phyloP scores from a whole-genome alignment of 2,888 invertebrate species.

The Caenorhabditis sp. region DNA sequence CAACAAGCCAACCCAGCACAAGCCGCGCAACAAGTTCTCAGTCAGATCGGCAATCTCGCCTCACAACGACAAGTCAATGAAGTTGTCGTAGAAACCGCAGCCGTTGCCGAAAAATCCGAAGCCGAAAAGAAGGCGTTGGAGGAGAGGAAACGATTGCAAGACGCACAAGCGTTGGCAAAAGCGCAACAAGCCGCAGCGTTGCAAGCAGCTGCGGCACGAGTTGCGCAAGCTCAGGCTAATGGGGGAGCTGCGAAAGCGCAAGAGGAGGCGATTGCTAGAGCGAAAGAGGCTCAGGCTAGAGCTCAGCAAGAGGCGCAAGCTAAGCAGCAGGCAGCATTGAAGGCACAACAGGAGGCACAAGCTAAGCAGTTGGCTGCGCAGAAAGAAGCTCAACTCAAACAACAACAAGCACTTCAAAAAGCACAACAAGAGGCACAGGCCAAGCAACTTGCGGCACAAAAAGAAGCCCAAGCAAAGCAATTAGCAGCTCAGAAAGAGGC shows the following conservation, averaged over 20 bases:
- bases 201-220: conserved; percentile 51
- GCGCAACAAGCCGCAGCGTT: conserved; percentile 52
- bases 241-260: conserved; percentile 38
- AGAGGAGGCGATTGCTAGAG: conserved; percentile 21
- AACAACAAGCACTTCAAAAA: conserved; percentile 31
- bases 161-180: conserved; percentile 48
- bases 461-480: conserved; percentile 30
- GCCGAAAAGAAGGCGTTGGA: conserved; percentile 47
- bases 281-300: conserved; percentile 37
- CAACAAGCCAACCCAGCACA: conserved; percentile 34
- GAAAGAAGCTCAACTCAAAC: conserved; percentile 15
- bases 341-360: conserved; percentile 36
- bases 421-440: conserved; percentile 29
- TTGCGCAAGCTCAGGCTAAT: conserved; percentile 41
- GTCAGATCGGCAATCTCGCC: conserved; percentile 47
- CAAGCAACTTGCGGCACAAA: conserved; percentile 34
- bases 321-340: conserved; percentile 29
- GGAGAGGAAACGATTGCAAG: conserved; percentile 43
- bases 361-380: conserved; percentile 15
- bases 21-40: conserved; percentile 45
- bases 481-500: conserved; percentile 17
- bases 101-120: conserved; percentile 36
- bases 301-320: conserved; percentile 29
- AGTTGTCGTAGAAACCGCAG: conserved; percentile 30
- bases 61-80: conserved; percentile 45